phyloP scores from a whole-genome alignment of 2,888 invertebrate genomes.

The Trachelus stipa region DNA sequence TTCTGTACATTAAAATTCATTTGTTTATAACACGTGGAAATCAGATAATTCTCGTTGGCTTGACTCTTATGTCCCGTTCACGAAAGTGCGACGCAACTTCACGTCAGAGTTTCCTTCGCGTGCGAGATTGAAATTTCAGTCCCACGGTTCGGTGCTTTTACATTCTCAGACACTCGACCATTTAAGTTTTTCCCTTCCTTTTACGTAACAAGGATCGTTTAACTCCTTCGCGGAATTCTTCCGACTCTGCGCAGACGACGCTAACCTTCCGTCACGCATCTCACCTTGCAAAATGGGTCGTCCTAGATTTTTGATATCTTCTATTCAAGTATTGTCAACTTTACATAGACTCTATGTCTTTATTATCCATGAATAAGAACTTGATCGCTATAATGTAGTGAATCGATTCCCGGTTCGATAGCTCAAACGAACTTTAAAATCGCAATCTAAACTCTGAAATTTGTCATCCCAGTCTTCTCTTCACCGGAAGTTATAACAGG shows the following conservation, averaged over 20 bases:
- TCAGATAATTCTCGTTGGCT: background rate
- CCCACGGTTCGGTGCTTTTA: slow-evolving; percentile 47
- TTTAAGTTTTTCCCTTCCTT: slow-evolving; percentile 49
- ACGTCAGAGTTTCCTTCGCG: slow-evolving; percentile 39
- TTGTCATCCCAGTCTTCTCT: background rate
- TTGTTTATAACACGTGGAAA: background rate
- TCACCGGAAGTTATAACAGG: background rate
- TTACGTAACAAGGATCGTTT: slow-evolving; percentile 53
- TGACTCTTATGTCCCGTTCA: background rate
- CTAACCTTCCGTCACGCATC: background rate
- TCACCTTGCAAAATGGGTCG: background rate
- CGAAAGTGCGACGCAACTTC: background rate
- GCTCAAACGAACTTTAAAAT: too few species aligned
- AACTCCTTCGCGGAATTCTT: slow-evolving; percentile 9
- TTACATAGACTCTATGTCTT: too few species aligned
- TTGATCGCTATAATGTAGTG: background rate
- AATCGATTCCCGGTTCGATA: too few species aligned
- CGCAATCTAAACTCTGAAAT: background rate
- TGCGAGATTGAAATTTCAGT: slow-evolving; percentile 54
- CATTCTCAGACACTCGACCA: slow-evolving; percentile 54
- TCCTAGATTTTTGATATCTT: background rate
- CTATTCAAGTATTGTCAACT: background rate
- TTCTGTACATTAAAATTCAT: background rate
- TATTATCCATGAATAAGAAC: background rate
- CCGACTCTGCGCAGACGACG: background rate